Base-by-base conservation (phyloP, 2,113 vertebrate genomes). In the Rhabdornis inornatus region DNA sequence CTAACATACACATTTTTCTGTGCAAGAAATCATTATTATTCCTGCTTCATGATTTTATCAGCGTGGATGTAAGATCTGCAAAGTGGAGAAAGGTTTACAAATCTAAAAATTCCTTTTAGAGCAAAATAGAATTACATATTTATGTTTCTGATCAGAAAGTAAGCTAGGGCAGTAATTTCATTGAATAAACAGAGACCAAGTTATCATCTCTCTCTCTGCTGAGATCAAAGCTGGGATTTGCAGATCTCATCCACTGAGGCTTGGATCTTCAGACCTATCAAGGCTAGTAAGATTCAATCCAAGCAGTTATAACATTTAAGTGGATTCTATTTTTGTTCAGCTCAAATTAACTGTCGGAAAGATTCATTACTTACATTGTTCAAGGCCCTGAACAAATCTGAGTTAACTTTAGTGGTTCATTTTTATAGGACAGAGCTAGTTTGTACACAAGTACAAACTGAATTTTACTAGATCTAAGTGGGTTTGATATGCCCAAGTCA, bases 261-360 rank as follows among this genome's bases (percentile, higher is more conserved):
- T 63, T 81, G 79, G 45, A 77, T 78, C 80, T 82, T 94, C 87
- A 93, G 85, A 94, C 23, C 86, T 92, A 91, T 92, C 92, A 69
- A 93, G 75, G 69, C 90, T 82, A 55, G 76, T 55, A 90, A 92
- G 80, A 87, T 89, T 96, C 90, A 97, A 30, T 64, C 65, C 87
- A 91, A 96, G 74, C 65, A 94, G 81, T 45, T 24, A 39, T 45
- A 95, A 87, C 45, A 89, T 91, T 89, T 85, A 90, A 79, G 72
- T 85, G 53, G 60, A 83, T 71, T 78, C 72, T 93, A 59, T 96
- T 91, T 94, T 84, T 92, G 81, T 95, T 96, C 95, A 89, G 85
- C 83, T 91, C 17, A 18, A 96, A 97, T 96, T 92, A 96, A 92
- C 78, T 90, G 44, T 80, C 89, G 95, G 69, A 92, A 95, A 96